Base-by-base conservation (phyloP, 2,113 vertebrate species). In the Rousettus leschenaultii region DNA sequence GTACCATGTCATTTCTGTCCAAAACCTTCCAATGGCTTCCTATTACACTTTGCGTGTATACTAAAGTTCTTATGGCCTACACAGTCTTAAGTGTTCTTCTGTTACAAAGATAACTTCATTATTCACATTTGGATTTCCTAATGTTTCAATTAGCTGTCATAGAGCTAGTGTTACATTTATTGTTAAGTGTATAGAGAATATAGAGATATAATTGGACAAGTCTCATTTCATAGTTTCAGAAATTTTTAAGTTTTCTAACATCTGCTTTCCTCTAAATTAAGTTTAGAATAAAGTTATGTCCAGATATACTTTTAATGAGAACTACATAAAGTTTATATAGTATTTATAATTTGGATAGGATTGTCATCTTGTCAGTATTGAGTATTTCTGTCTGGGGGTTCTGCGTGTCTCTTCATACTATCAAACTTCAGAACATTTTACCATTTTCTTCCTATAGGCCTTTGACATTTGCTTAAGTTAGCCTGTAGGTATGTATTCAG, bases 391-490 rank as follows among this genome's bases (percentile, higher is more conserved):
- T 53, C 48, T 59, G 18, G 28, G n/a, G 74, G 22, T 70, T 95
- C 14, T 73, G 0, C 63, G 7, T 95, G 26, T 79, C 30, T 88
- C 3, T 91, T 77, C 2, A 1, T 33, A n/a, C 21, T 74, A 0
- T 74, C 7, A 86, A 66, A n/a, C 40, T 82, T 91, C 3, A 74
- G 13, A 71, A 35, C 9, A 6, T 88, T 86, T 73, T 78, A 35
- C 30, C 80, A 4, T 91, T 93, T 92, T 71, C 66, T 66, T 43
- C 22, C 8, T 92, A 2, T 14, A 21, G 57, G 63, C 51, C 35
- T 48, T 92, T 94, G 59, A 59, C 16, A 84, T 86, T 96, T 92
- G 19, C 48, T 73, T 75, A 86, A n/a, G 12, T 77, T 86, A 75
- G 12, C 28, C 28, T 53, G 5, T 15, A 48, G 26, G 16, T 73